Conservation (phyloP, 2,113 vertebrate species). For the Lepus europaeus region DNA sequence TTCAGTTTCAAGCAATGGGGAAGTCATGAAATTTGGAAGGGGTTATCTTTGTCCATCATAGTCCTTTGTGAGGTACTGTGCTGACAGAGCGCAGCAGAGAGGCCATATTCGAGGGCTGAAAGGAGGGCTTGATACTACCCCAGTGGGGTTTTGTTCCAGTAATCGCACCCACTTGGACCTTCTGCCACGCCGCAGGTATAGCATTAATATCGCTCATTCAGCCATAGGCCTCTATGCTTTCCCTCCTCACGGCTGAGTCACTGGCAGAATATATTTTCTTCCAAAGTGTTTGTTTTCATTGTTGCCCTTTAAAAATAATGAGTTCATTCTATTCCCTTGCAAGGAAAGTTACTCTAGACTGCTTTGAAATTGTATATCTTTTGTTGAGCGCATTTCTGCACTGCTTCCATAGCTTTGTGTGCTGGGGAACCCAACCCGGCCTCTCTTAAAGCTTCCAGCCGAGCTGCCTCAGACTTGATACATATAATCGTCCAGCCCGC, state of each 20-base stretch:
- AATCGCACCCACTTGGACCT: conserved; percentile 65
- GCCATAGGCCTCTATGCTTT: not conserved
- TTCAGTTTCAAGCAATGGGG: conserved; percentile 70
- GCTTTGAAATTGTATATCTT: conserved; percentile 90
- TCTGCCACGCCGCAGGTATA: not conserved
- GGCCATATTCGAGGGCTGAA: conserved; percentile 54
- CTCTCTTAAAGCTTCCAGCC: conserved; percentile 85
- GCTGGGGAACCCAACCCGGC: conserved; percentile 86
- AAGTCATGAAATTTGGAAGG: conserved; percentile 69
- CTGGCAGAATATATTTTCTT: conserved; percentile 81
- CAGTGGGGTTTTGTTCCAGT: conserved; percentile 48
- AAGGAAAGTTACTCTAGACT: conserved; percentile 84
- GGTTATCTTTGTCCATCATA: conserved; percentile 70
- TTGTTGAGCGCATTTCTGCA: conserved; percentile 86
- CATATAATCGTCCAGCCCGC: conserved; percentile 87
- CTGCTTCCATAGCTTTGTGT: conserved; percentile 86
- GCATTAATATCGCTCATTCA: conserved; percentile 69
- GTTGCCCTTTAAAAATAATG: conserved; percentile 85
- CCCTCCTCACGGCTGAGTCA: conserved; percentile 49
- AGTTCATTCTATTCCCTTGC: conserved; percentile 81
- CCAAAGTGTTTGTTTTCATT: conserved; percentile 86
- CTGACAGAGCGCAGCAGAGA: conserved; percentile 71
- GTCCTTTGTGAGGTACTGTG: conserved; percentile 63
- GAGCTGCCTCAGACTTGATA: conserved; percentile 85
- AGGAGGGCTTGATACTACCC: conserved; percentile 5